Evolutionary conservation across 2,113 vertebrate species (phyloP).

Genomic region (Eclectus roratus): DNA sequence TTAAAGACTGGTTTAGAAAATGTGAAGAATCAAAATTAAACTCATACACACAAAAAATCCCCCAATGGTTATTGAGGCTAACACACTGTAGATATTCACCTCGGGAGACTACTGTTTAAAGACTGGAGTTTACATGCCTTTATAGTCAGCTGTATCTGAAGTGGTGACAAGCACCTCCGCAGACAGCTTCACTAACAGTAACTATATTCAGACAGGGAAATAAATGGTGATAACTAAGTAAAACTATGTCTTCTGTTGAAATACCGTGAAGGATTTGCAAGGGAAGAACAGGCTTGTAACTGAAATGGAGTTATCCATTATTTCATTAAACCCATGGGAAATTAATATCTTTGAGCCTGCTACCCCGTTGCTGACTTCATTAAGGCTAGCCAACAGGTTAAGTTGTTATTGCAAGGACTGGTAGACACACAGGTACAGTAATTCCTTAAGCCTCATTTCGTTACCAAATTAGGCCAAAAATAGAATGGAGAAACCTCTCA

Average conservation of each 20-base stretch:
- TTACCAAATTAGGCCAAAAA: conserved; percentile 1
- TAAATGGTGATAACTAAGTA: not conserved
- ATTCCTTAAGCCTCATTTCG: not conserved
- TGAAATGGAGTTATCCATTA: not conserved
- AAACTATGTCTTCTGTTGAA: not conserved
- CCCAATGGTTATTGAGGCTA: not conserved
- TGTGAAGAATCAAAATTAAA: not conserved
- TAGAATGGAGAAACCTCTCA: not conserved
- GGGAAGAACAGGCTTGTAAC: not conserved
- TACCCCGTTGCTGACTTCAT: not conserved
- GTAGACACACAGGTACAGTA: not conserved
- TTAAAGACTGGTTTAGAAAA: not conserved
- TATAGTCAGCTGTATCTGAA: not conserved
- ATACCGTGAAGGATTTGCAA: not conserved
- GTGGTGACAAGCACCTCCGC: not conserved
- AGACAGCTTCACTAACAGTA: not conserved
- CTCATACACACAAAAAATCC: rapidly evolving
- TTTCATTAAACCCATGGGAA: not conserved
- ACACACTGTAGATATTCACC: not conserved
- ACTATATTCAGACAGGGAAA: not conserved
- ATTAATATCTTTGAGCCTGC: not conserved
- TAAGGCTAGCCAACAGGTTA: not conserved
- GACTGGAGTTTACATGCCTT: not conserved
- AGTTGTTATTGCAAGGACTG: not conserved
- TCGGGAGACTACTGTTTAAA: not conserved